Evolutionary conservation across 2,888 invertebrate species (phyloP).

Genomic region (Mesorhabditis belari): DNA sequence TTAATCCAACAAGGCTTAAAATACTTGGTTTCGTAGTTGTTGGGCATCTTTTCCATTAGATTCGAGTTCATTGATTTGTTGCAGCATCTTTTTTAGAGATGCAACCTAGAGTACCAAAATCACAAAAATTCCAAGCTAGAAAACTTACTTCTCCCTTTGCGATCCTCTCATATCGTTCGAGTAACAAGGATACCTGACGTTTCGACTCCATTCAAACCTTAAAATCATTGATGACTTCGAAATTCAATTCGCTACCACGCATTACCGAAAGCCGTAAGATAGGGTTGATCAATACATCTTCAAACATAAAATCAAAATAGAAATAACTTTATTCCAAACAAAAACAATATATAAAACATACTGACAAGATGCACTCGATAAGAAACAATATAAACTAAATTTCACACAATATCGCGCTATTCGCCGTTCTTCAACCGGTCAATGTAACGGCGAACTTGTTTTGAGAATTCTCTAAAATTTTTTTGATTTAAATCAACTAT

Average conservation of each 20-base stretch:
- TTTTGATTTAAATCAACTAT: background rate
- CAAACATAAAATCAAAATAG: background rate
- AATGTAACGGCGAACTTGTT: background rate
- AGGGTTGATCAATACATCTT: too few relatives aligned
- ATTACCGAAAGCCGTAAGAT: too few relatives aligned
- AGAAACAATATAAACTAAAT: background rate
- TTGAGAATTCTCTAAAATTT: background rate
- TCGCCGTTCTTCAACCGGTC: background rate
- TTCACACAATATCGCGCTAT: background rate
- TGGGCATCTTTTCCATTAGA: background rate
- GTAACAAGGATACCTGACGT: background rate
- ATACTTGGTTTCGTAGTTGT: background rate
- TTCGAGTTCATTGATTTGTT: background rate
- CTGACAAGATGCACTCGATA: background rate
- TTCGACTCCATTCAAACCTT: background rate
- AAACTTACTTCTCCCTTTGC: constrained; percentile 9
- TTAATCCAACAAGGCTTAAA: background rate
- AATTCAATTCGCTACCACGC: too few relatives aligned
- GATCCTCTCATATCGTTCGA: constrained; percentile 23
- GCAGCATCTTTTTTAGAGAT: background rate
- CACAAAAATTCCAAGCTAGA: background rate
- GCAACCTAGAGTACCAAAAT: background rate
- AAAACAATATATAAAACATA: background rate
- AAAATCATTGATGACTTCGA: too few relatives aligned
- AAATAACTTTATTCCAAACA: background rate